Evolutionary conservation across 2,888 invertebrate genomes (phyloP), one percentile per base, ranked within the genome.

Genomic region (Aproaerema taeniolella): DNA sequence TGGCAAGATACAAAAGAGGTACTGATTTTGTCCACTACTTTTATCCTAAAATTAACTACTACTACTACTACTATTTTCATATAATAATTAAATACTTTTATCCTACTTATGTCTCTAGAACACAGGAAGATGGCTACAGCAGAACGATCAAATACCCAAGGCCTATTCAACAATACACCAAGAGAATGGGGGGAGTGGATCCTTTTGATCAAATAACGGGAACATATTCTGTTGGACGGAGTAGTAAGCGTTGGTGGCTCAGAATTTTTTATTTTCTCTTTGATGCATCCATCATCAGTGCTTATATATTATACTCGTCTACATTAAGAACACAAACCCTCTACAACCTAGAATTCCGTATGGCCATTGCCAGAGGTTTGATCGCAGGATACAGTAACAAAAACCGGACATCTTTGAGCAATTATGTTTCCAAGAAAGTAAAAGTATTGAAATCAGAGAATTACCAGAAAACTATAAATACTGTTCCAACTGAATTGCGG

Each of bases 1-100:
- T 60, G 57, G 58, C 45, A 54, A 41, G 58, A 61, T 39, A 60
- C 48, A 9, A 54, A 60, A 48, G 49, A 53, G 7, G 55, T 53
- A 2, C 12, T 46, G 17, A 24, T 62, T 4, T 29, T 60, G 29
- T 53, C 47, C 10, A 60, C 42, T 42, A 54, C 56, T 17, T 58
- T 55, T 38, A 61, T 44, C 55, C 55, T 17, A 55, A 52, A 42
- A 33, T 45, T 1, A 39, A 41, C 26, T n/a, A n/a, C n/a, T n/a
- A n/a, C n/a, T n/a, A n/a, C n/a, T n/a, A n/a, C n/a, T n/a, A n/a
- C n/a, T n/a, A n/a, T n/a, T n/a, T n/a, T n/a, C n/a, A n/a, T n/a
- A n/a, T n/a, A n/a, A n/a, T n/a, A n/a, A n/a, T n/a, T n/a, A n/a
- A n/a, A n/a, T n/a, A n/a, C n/a, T n/a, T n/a, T n/a, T n/a, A n/a